Evolutionary conservation across 2,888 invertebrate species (phyloP).

Genomic region (Amphipoea oculea): DNA sequence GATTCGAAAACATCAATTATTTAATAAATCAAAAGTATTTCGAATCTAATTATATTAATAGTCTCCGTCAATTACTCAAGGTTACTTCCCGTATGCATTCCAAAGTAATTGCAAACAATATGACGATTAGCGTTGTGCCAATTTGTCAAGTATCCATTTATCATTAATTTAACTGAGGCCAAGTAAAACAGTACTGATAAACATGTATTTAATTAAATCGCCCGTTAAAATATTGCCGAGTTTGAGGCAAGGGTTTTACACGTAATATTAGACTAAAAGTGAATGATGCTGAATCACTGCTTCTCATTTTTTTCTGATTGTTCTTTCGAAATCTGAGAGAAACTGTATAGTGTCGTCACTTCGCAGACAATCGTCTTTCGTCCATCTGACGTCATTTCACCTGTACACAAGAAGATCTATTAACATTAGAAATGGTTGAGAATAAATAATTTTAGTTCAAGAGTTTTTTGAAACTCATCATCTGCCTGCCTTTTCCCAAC

Average conservation of each 20-base stretch:
- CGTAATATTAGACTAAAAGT: slow-evolving; percentile 5
- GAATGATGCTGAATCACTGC: background rate
- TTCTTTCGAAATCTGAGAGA: background rate
- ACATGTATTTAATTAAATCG: slow-evolving; percentile 14
- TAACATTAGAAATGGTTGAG: background rate
- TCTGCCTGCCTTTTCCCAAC: too few relatives aligned
- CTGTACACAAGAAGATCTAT: background rate
- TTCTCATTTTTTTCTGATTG: background rate
- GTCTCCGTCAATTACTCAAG: background rate
- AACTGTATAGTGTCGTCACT: background rate
- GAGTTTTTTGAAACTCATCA: background rate
- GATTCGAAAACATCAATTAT: background rate
- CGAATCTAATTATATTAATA: slow-evolving; percentile 9
- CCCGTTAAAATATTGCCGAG: slow-evolving; percentile 1
- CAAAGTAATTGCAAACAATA: background rate
- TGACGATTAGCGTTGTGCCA: background rate
- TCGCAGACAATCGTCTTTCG: background rate
- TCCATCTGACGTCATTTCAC: background rate
- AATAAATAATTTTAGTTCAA: background rate
- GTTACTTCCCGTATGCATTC: slow-evolving; percentile 28
- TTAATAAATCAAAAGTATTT: background rate
- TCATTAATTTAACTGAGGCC: background rate
- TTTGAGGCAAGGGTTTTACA: background rate
- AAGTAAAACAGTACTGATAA: slow-evolving; percentile 2
- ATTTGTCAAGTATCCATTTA: slow-evolving; percentile 11